Conservation (phyloP, 2,888 invertebrate species). For the Antheraea yamamai region DNA sequence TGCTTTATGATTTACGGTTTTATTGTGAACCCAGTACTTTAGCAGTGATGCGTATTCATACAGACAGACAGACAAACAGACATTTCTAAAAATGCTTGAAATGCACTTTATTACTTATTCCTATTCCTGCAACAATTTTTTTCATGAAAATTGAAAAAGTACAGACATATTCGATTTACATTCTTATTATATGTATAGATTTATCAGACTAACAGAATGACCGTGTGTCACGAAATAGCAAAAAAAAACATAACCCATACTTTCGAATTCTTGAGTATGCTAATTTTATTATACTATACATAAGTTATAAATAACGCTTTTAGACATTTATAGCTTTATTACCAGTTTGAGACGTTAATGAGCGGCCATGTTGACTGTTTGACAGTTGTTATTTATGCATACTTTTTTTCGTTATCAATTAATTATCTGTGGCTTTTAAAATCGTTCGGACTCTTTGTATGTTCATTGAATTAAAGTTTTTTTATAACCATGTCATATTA, state of each 20-base stretch:
- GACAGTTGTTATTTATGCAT: slow-evolving; percentile 30
- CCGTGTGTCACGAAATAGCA: slow-evolving; percentile 11
- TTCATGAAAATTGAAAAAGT: too few relatives aligned
- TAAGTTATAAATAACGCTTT: slow-evolving; percentile 25
- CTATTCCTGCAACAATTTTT: too few relatives aligned
- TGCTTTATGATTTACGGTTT: too few relatives aligned
- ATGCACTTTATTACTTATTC: too few relatives aligned
- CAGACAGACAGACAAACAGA: too few relatives aligned
- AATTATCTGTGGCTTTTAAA: slow-evolving; percentile 17
- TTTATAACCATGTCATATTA: background rate
- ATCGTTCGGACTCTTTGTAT: background rate
- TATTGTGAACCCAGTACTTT: too few relatives aligned
- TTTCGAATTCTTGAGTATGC: slow-evolving; percentile 33
- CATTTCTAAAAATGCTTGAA: too few relatives aligned
- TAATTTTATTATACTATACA: slow-evolving; percentile 38
- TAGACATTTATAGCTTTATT: slow-evolving; percentile 59
- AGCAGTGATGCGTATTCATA: too few relatives aligned
- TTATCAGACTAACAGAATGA: background rate
- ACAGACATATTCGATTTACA: too few relatives aligned
- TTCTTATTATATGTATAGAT: too few relatives aligned
- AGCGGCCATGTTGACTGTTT: slow-evolving; percentile 46
- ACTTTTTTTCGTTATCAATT: slow-evolving; percentile 21
- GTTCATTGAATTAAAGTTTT: background rate
- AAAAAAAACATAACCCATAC: slow-evolving; percentile 21
- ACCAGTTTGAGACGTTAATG: slow-evolving; percentile 36